These are phyloP conservation scores for Caprella mutica DNA, from an alignment of 2,888 invertebrate genomes.

Conservation along the genomic window DNA sequence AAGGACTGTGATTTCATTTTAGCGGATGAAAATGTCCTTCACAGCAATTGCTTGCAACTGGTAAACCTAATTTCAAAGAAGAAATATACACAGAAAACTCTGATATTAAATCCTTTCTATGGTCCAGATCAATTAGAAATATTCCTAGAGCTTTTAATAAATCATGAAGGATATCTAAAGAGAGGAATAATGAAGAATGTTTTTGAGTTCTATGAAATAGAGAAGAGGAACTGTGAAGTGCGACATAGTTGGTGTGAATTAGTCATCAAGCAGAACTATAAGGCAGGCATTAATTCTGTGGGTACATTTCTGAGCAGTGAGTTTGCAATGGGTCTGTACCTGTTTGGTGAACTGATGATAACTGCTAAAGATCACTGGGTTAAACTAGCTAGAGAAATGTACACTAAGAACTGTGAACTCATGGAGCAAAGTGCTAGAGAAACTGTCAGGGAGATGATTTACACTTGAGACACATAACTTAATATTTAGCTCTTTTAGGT, in stretches of 20 bases:
- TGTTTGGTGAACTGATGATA: constrained; percentile 42
- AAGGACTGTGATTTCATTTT: too few species aligned
- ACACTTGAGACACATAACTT: too few species aligned
- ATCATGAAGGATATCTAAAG: constrained; percentile 33
- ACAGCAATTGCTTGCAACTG: not conserved
- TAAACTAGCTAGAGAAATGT: constrained; percentile 36
- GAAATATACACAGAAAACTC: not conserved
- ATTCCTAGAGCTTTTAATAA: constrained; percentile 37
- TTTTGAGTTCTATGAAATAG: constrained; percentile 32
- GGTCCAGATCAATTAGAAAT: constrained; percentile 37
- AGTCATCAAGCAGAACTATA: constrained; percentile 38
- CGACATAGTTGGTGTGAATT: constrained; percentile 43
- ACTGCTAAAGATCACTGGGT: constrained; percentile 37
- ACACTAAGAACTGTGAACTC: too few species aligned
- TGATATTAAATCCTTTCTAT: constrained; percentile 31
- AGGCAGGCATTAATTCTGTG: constrained; percentile 36
- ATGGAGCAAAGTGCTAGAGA: too few species aligned
- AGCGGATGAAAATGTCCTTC: too few species aligned
- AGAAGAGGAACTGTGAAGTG: constrained; percentile 37
- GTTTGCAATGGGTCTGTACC: constrained; percentile 44
- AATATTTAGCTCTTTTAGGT: too few species aligned
- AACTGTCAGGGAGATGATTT: too few species aligned
- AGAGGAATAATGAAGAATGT: constrained; percentile 33
- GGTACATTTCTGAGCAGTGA: constrained; percentile 39
- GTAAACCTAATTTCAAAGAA: not conserved